Conservation (phyloP, 2,888 invertebrate genomes). For the Brachypterus glaber region DNA sequence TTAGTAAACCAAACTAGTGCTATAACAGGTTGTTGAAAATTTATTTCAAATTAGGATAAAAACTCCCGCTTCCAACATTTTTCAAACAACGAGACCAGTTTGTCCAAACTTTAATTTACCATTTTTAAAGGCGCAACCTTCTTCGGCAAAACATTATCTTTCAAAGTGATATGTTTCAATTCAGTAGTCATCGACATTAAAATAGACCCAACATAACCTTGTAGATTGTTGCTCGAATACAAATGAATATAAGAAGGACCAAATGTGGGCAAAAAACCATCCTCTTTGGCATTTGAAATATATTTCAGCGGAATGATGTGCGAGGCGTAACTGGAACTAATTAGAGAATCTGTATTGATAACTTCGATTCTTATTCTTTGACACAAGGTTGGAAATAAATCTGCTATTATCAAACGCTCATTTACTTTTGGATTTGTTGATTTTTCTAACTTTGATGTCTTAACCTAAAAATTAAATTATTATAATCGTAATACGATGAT, state of each 20-base stretch:
- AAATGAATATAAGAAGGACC: constrained; percentile 75
- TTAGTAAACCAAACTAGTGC: too few relatives aligned
- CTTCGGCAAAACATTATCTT: neutral
- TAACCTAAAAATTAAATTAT: constrained; percentile 29
- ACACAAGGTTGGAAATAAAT: constrained; percentile 73
- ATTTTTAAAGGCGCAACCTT: neutral
- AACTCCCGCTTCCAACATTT: too few relatives aligned
- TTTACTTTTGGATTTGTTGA: constrained; percentile 61
- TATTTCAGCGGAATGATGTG: constrained; percentile 48
- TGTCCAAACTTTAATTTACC: too few relatives aligned
- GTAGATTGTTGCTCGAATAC: constrained; percentile 53
- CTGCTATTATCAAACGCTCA: constrained; percentile 66
- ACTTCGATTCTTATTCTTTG: constrained; percentile 63
- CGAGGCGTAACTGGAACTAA: constrained; percentile 42
- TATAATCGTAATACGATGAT: too few relatives aligned
- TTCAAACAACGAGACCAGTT: too few relatives aligned
- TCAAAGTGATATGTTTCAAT: constrained; percentile 44
- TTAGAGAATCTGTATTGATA: constrained; percentile 34
- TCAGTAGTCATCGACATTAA: constrained; percentile 64
- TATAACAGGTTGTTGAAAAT: too few relatives aligned
- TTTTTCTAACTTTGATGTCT: constrained; percentile 54
- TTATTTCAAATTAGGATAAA: too few relatives aligned
- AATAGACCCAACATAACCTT: constrained; percentile 60
- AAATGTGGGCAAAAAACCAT: constrained; percentile 69
- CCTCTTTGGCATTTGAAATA: constrained; percentile 50